Conservation (phyloP, 2,888 invertebrate species). For the Calephelis perditalis region DNA sequence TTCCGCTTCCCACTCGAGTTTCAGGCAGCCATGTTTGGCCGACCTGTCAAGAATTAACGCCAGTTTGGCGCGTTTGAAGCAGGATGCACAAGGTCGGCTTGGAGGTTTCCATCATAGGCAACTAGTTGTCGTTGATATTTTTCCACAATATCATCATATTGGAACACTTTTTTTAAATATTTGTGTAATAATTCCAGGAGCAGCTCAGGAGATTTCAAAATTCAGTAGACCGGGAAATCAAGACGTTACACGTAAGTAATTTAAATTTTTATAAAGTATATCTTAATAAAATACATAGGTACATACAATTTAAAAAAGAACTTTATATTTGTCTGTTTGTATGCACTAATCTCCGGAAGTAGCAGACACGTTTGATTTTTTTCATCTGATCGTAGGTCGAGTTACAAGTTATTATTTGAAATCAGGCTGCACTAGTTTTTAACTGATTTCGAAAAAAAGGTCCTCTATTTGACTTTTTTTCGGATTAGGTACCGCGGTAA, state of each 20-base stretch:
- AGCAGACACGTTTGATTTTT: too few species aligned
- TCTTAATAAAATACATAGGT: too few species aligned
- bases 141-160: conserved; percentile 12
- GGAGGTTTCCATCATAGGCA: conserved; percentile 54
- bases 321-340: too few species aligned
- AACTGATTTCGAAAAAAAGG: too few species aligned
- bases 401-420: too few species aligned
- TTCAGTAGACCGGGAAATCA: not conserved
- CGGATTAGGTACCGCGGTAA: too few species aligned
- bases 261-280: not conserved
- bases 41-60: conserved; percentile 70
- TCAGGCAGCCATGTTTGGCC: conserved; percentile 71
- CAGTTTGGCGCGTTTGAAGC: conserved; percentile 73
- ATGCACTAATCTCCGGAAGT: too few species aligned
- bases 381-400: too few species aligned
- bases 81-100: conserved; percentile 62
- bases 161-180: not conserved
- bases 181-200: conserved; percentile 14
- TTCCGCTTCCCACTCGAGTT: conserved; percentile 73
- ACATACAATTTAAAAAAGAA: too few species aligned
- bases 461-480: too few species aligned
- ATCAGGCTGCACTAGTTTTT: too few species aligned
- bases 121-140: conserved; percentile 35
- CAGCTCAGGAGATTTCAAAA: not conserved
- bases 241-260: not conserved